Evolutionary conservation across 2,113 vertebrate genomes (phyloP).

Genomic region (Holacanthus passer): DNA sequence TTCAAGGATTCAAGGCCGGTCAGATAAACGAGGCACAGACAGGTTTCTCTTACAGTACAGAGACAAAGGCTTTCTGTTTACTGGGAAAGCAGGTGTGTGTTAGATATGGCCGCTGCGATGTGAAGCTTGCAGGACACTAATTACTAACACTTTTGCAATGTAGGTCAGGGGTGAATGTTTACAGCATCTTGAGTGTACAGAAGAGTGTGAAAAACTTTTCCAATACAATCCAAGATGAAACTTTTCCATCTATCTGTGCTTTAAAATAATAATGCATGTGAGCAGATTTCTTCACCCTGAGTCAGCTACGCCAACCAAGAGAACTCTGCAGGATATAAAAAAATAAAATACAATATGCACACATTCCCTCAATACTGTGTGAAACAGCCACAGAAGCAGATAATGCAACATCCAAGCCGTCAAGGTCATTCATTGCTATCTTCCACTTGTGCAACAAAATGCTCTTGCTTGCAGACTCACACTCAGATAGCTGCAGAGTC

Average conservation of each 20-base stretch:
- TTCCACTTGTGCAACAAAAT: slow-evolving; percentile 34
- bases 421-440: slow-evolving; percentile 68
- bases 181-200: background rate
- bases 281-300: background rate
- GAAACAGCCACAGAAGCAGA: slow-evolving; percentile 21
- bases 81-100: slow-evolving; percentile 45
- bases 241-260: background rate
- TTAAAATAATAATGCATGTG: background rate
- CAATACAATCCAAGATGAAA: background rate
- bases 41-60: background rate
- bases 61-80: slow-evolving; percentile 33
- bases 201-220: background rate
- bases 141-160: background rate
- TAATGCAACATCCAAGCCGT: slow-evolving; percentile 16
- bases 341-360: background rate
- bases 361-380: slow-evolving; percentile 4
- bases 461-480: slow-evolving; percentile 26
- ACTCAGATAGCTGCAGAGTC: slow-evolving; percentile 40
- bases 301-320: background rate
- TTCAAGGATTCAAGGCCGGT: slow-evolving; percentile 41
- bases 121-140: background rate
- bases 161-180: background rate
- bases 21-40: slow-evolving; percentile 15
- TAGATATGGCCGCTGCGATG: background rate
- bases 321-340: background rate